Evolutionary conservation across 2,113 vertebrate species (phyloP).

Genomic region (Mustelus asterias): DNA sequence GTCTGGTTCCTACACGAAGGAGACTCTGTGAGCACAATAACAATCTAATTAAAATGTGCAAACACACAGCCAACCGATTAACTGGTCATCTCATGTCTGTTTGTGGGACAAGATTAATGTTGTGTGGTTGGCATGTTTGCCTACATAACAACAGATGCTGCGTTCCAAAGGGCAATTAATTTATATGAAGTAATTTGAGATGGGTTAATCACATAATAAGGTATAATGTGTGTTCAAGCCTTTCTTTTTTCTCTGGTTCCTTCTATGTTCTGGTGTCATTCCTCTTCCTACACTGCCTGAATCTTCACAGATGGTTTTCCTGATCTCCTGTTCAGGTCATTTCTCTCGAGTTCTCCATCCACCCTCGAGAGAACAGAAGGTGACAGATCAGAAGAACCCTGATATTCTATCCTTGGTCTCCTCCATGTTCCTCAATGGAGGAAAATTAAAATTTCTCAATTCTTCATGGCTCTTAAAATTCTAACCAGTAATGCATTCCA

Average conservation of each 20-base stretch:
- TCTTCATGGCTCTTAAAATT: neutral
- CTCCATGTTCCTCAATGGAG: neutral
- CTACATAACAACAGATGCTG: neutral
- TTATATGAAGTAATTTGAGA: constrained; percentile 5
- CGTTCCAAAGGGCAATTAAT: neutral
- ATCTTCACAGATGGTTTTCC: neutral
- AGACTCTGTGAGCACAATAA: neutral
- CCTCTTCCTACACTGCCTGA: neutral
- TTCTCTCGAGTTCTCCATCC: neutral
- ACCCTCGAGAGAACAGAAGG: too few relatives aligned
- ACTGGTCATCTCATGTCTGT: neutral
- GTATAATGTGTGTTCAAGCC: neutral
- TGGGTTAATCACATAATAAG: neutral
- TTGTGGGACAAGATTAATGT: neutral
- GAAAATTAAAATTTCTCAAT: neutral
- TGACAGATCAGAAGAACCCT: neutral
- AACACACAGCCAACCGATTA: neutral
- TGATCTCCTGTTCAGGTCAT: neutral
- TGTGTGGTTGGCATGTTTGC: neutral
- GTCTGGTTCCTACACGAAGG: constrained; percentile 45
- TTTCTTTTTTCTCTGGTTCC: neutral
- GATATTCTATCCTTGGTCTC: neutral
- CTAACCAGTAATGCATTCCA: neutral
- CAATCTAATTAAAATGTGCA: neutral
- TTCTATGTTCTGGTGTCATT: neutral